phyloP scores from a whole-genome alignment of 2,113 vertebrate species.

The Percina caprodes region DNA sequence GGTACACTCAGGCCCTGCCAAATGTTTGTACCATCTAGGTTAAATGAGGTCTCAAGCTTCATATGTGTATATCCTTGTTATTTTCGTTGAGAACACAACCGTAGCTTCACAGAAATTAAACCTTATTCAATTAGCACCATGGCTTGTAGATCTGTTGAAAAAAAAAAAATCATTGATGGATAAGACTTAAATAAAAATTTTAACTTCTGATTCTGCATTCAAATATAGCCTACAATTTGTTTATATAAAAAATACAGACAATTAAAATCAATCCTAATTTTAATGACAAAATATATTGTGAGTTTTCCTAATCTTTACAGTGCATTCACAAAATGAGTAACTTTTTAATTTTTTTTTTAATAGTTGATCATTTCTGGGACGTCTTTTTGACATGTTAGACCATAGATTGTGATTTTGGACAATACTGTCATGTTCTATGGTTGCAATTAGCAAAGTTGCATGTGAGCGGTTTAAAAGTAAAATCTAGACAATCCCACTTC shows the following conservation, averaged over 20 bases:
- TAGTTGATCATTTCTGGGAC: not conserved
- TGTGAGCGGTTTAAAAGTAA: conserved; percentile 58
- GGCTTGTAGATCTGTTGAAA: not conserved
- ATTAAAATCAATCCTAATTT: not conserved
- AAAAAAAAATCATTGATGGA: not conserved
- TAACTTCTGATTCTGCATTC: not conserved
- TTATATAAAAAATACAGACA: not conserved
- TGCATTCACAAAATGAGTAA: not conserved
- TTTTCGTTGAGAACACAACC: conserved; percentile 5
- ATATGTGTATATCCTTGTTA: conserved; percentile 22
- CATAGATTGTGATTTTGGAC: conserved; percentile 39
- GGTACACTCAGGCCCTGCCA: conserved; percentile 66
- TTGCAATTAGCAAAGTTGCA: conserved; percentile 70
- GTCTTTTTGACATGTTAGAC: conserved; percentile 17
- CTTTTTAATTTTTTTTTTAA: not conserved
- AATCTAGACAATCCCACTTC: conserved; percentile 63
- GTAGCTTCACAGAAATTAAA: conserved; percentile 12
- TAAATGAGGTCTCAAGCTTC: conserved; percentile 57
- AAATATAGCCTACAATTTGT: not conserved
- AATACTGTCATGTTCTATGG: conserved; percentile 50
- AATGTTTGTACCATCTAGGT: conserved; percentile 55
- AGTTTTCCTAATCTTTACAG: not conserved
- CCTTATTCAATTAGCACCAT: conserved; percentile 12
- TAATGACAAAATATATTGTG: not conserved
- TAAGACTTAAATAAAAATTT: conserved; percentile 1